phyloP scores from a whole-genome alignment of 2,888 invertebrate genomes.

The Congeria kusceri region DNA sequence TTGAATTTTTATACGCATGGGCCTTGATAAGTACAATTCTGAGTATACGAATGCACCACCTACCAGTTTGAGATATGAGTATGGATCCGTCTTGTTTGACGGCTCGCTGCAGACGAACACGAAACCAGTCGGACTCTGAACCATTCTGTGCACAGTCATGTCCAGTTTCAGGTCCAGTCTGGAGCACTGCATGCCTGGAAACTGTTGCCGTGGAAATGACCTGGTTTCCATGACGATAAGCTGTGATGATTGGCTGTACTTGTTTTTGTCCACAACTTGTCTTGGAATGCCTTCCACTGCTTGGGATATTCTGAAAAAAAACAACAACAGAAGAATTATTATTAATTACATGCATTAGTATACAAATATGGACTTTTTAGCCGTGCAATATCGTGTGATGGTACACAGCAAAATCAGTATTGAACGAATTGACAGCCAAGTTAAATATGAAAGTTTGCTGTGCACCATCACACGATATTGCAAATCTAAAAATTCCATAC shows the following conservation, averaged over 20 bases:
- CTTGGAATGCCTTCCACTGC: slow-evolving; percentile 59
- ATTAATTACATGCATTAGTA: no score
- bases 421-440: no score
- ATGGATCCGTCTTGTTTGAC: slow-evolving; percentile 34
- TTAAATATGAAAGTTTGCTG: no score
- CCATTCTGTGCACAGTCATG: slow-evolving; percentile 43
- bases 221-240: slow-evolving; percentile 66
- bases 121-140: slow-evolving; percentile 37
- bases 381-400: no score
- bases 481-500: no score
- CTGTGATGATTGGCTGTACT: slow-evolving; percentile 56
- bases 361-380: no score
- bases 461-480: no score
- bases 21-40: no score
- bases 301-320: slow-evolving; percentile 49
- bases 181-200: slow-evolving; percentile 62
- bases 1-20: no score
- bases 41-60: slow-evolving; percentile 13
- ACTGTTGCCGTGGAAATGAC: slow-evolving; percentile 45
- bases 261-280: slow-evolving; percentile 37
- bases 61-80: slow-evolving; percentile 51
- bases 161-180: slow-evolving; percentile 58
- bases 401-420: no score
- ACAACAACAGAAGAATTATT: no score
- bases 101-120: slow-evolving; percentile 58